Percentiles rank a stretch among this genome's conserved stretches.
These are phyloP conservation scores for Apamea anceps DNA, from an alignment of 2,888 invertebrate genomes.

Conservation along the genomic window DNA sequence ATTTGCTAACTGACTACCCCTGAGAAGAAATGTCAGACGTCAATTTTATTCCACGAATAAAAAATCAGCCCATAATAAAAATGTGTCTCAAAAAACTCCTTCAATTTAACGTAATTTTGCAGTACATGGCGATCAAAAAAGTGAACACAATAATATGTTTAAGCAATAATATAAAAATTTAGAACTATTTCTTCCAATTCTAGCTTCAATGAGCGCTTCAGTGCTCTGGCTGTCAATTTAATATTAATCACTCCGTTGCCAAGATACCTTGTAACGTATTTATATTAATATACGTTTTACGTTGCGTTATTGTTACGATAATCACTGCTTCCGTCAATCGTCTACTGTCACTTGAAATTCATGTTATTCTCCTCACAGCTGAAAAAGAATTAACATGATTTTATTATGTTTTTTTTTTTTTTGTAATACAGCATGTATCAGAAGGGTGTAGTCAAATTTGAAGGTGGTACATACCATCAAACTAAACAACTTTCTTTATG, in stretches of 20 bases:
- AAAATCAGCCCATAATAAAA: no score
- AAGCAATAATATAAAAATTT: slow-evolving; percentile 38
- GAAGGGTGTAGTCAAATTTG: no score
- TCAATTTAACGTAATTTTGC: background rate
- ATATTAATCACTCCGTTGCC: slow-evolving; percentile 42
- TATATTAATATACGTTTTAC: slow-evolving; percentile 48
- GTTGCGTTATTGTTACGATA: slow-evolving; percentile 55
- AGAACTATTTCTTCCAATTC: slow-evolving; percentile 24
- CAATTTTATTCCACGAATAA: no score
- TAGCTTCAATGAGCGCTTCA: slow-evolving; percentile 46
- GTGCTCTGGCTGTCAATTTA: slow-evolving; percentile 41
- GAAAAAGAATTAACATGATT: slow-evolving; percentile 24
- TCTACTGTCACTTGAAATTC: slow-evolving; percentile 51
- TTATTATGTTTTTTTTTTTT: background rate
- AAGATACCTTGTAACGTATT: slow-evolving; percentile 37
- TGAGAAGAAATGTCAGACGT: no score
- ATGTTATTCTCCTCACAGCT: slow-evolving; percentile 60
- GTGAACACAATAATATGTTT: slow-evolving; percentile 52
- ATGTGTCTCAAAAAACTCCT: background rate
- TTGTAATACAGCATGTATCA: no score
- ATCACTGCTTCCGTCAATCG: slow-evolving; percentile 50
- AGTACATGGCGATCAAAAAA: slow-evolving; percentile 49
- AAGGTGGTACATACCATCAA: no score
- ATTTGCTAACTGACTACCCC: no score
- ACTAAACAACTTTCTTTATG: no score